These are phyloP conservation scores for Amazona ochrocephala DNA, from an alignment of 2,797 vertebrate genomes.

Conservation along the genomic window DNA sequence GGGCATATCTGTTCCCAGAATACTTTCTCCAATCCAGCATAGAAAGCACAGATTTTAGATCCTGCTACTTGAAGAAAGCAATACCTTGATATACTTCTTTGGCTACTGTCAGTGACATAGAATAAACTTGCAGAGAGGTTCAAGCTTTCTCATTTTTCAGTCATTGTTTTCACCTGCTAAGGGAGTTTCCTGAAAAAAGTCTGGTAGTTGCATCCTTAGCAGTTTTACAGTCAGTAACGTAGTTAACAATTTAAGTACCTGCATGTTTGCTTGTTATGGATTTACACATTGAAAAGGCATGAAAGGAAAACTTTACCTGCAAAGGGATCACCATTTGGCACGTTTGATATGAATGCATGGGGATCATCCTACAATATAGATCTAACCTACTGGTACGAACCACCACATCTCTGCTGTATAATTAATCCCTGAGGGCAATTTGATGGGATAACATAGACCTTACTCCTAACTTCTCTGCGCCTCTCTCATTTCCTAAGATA, in stretches of 20 bases:
- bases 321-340: neutral
- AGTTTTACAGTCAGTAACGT: neutral
- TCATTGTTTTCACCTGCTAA: neutral
- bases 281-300: neutral
- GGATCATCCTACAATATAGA: neutral
- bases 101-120: neutral
- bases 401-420: neutral
- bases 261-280: neutral
- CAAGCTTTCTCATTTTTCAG: neutral
- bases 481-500: neutral
- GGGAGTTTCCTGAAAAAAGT: neutral
- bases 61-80: neutral
- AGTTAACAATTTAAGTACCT: neutral
- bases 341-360: neutral
- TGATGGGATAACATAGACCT: neutral
- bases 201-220: neutral
- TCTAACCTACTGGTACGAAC: neutral
- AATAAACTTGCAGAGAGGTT: neutral
- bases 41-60: neutral
- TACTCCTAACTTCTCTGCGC: neutral
- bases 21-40: neutral
- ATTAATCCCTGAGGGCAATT: neutral
- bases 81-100: neutral
- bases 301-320: neutral
- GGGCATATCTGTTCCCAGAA: neutral